Percentiles rank a stretch among this genome's conserved stretches.
phyloP scores from a whole-genome alignment of 2,888 invertebrate species.

The Polylopha cassiicola region DNA sequence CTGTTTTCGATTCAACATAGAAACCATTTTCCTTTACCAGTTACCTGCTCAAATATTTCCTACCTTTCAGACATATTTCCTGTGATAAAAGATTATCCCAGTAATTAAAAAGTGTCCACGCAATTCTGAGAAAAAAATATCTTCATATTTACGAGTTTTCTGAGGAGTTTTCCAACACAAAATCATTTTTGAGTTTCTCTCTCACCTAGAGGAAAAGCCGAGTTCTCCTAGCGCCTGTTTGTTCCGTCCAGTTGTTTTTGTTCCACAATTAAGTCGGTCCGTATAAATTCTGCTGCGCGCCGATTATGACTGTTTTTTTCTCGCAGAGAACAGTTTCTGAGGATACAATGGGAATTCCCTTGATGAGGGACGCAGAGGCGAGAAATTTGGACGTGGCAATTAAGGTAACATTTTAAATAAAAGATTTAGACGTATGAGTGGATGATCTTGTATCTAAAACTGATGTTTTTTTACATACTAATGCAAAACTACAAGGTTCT shows the following conservation, averaged over 20 bases:
- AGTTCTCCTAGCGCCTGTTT: not conserved
- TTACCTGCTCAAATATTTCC: no score
- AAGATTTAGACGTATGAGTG: constrained; percentile 16
- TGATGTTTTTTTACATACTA: constrained; percentile 6
- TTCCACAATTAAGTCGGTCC: constrained; percentile 15
- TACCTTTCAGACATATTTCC: no score
- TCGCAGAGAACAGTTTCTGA: constrained; percentile 45
- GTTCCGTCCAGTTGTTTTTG: constrained; percentile 4
- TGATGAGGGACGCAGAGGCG: constrained; percentile 47
- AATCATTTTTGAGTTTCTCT: no score
- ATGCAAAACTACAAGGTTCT: no score
- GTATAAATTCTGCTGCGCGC: constrained; percentile 23
- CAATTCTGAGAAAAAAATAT: no score
- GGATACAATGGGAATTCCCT: constrained; percentile 62
- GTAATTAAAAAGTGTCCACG: no score
- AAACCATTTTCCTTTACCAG: no score
- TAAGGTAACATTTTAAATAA: not conserved
- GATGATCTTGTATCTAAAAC: constrained; percentile 1
- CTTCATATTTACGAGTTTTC: no score
- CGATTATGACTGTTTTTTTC: constrained; percentile 51
- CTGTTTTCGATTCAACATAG: no score
- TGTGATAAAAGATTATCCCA: no score
- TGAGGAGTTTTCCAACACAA: no score
- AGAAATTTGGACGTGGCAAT: constrained; percentile 38
- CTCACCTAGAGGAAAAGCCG: constrained; percentile 1